Evolutionary conservation across 2,797 vertebrate species (phyloP).

Genomic region (Harpagifer antarcticus): DNA sequence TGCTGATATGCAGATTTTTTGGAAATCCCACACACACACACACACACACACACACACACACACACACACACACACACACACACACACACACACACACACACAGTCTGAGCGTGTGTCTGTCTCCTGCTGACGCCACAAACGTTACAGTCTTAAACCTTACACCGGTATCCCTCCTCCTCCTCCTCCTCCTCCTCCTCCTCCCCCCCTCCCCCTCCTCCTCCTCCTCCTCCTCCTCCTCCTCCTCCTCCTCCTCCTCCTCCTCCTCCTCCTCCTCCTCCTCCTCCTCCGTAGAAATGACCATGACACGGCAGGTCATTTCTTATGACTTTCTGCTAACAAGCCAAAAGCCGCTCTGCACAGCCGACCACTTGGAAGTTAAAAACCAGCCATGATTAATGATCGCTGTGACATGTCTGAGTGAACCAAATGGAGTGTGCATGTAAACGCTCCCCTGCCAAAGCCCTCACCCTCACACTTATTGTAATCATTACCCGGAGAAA

Average conservation of each 20-base stretch:
- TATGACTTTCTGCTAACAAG: slow-evolving; percentile 69
- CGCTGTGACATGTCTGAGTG: slow-evolving; percentile 79
- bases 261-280: slow-evolving; percentile 3
- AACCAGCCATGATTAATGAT: slow-evolving; percentile 82
- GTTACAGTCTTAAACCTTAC: slow-evolving; percentile 9
- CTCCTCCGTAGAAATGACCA: slow-evolving; percentile 41
- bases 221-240: slow-evolving; percentile 4
- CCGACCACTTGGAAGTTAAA: slow-evolving; percentile 58
- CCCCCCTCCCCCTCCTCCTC: neutral
- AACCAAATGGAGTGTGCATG: slow-evolving; percentile 81
- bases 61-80: neutral
- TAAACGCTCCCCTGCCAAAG: slow-evolving; percentile 76
- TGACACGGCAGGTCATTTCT: slow-evolving; percentile 64
- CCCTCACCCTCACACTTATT: slow-evolving; percentile 82
- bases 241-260: slow-evolving; percentile 7
- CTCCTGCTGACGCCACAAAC: slow-evolving; percentile 30
- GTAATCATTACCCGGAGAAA: slow-evolving; percentile 78
- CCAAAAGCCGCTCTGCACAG: slow-evolving; percentile 37
- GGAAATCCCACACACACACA: neutral
- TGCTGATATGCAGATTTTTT: neutral
- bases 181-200: neutral
- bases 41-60: neutral
- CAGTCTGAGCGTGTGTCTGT: slow-evolving; percentile 11
- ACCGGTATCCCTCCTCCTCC: slow-evolving; percentile 23
- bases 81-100: neutral